Conservation (phyloP, 2,113 vertebrate genomes). For the Paramormyrops kingsleyae region DNA sequence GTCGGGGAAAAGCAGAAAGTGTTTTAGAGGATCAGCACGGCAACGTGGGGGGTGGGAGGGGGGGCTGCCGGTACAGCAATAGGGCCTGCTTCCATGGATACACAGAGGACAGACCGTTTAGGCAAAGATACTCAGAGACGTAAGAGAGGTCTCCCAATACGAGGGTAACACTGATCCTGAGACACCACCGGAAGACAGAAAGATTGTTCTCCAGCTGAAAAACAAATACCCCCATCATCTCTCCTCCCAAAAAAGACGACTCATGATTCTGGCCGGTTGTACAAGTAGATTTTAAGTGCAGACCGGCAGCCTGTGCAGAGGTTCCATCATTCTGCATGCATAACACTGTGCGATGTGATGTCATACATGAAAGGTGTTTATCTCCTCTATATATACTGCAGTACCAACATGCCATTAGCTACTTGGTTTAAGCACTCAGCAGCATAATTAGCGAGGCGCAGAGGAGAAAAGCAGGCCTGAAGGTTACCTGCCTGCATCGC, state of each 20-base stretch:
- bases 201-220: not conserved
- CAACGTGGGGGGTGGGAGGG: not conserved
- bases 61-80: not conserved
- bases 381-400: not conserved
- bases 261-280: not conserved
- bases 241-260: not conserved
- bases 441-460: not conserved
- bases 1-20: not conserved
- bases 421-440: not conserved
- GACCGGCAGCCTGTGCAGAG: not conserved
- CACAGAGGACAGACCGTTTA: not conserved
- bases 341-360: not conserved
- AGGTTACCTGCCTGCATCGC: not conserved
- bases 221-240: not conserved
- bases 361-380: not conserved
- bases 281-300: not conserved
- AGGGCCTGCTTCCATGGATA: conserved; percentile 1
- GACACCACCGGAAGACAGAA: not conserved
- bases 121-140: not conserved
- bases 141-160: not conserved
- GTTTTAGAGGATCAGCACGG: conserved; percentile 8
- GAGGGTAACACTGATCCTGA: not conserved
- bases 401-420: not conserved
- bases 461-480: not conserved
- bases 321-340: not conserved